Evolutionary conservation across 2,888 invertebrate species (phyloP).

Genomic region (Siphonodentalium dalli): DNA sequence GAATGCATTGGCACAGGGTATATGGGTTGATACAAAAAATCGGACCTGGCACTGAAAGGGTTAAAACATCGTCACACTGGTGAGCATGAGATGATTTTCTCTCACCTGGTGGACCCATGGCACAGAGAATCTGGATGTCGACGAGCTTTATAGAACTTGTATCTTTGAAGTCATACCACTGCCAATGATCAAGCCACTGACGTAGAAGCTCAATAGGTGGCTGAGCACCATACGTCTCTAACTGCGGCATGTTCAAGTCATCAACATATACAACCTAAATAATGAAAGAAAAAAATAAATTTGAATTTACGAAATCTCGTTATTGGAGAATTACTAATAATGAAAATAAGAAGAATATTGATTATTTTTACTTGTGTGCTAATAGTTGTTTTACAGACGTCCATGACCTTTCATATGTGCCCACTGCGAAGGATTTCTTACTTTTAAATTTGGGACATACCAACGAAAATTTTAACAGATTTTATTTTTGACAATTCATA

Average conservation of each 20-base stretch:
- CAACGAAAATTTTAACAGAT: too few species aligned
- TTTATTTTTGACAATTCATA: too few species aligned
- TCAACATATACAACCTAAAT: conserved; percentile 86
- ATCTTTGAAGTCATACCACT: conserved; percentile 66
- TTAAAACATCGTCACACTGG: neutral
- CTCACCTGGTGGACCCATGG: conserved; percentile 65
- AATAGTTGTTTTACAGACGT: too few species aligned
- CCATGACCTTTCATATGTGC: too few species aligned
- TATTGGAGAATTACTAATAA: neutral
- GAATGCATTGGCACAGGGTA: too few species aligned
- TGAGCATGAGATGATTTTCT: neutral
- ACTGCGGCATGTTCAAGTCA: conserved; percentile 93
- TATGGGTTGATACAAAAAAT: too few species aligned
- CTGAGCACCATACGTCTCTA: conserved; percentile 90
- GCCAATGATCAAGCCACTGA: conserved; percentile 66
- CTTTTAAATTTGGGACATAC: too few species aligned
- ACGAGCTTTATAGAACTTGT: conserved; percentile 61
- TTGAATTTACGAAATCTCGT: neutral
- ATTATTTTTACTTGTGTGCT: neutral
- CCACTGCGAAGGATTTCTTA: too few species aligned
- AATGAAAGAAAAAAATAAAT: neutral
- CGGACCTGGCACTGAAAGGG: too few species aligned
- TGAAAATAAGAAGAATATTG: too few species aligned
- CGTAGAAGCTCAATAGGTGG: conserved; percentile 88
- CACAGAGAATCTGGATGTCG: conserved; percentile 64